Base-by-base conservation (phyloP, 92 coral and sea anemone species). In the Heteractis magnifica region DNA sequence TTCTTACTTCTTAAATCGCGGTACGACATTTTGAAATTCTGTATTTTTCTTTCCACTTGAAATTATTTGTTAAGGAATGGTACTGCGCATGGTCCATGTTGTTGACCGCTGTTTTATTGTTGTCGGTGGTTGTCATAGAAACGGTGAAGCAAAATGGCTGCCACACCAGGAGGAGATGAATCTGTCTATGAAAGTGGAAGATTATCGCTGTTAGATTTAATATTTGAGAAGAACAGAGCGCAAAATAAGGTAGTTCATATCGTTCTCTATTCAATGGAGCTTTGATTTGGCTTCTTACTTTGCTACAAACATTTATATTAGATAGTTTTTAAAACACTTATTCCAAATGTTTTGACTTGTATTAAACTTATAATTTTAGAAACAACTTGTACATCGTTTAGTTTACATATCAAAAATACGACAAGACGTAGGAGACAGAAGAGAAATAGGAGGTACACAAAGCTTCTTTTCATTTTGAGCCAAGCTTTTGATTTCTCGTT, bases 1-100 rank as follows among this genome's bases (percentile, higher is more conserved):
- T 4, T 68, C 99, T 94, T 97, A 97, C 99, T 97, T 94, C 99
- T 87, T 79, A 97, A 83, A 85, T 97, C 99, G 23, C 99, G 88
- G 89, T 90, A 97, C 87, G 99, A 97, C 99, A 97, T 96, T 82
- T 88, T 92, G 77, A 68, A 79, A 44, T 11, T 26, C 26, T 26
- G 26, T 26, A 26, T 83, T 85, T 77, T 81, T 49, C 71, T 83
- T 84, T 64, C 44, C 77, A 75, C 78, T 76, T 75, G 86, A 74
- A 72, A 84, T 48, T 75, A 77, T 68, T 72, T 76, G 50, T 14
- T 14, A n/a, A 19, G 82, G 60, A 52, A n/a, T 26, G 12, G 11
- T 23, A 77, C 8, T 83, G 91, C 99, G 98, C 99, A 92, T 97
- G 94, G 77, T 48, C 94, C 8, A 1, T 19, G 51, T 7, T 10